Evolutionary conservation across 2,888 invertebrate species (phyloP), one percentile per base, ranked within the genome.

Genomic region (Orthosia incerta): DNA sequence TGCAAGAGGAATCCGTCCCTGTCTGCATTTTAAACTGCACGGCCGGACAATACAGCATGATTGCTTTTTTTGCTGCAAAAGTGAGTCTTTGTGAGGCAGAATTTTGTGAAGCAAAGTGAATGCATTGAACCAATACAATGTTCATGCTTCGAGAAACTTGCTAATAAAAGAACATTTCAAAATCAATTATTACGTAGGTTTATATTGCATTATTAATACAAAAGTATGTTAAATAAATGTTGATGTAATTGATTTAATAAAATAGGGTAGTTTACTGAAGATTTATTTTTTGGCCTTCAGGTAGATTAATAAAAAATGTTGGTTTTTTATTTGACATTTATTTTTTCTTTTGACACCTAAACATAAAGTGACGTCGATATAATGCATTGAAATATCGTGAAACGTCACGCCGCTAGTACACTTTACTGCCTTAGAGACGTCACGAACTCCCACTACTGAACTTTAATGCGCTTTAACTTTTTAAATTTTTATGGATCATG

Each of bases 81-180:
- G 39, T 51, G 3, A 39, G 18, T 31, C 2, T 63, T 48, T 67
- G 20, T 31, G 4, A 39, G 18, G 26, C 15, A 31, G 74, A 60
- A 15, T 46, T 45, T 73, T 73, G 18, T 26, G 39, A n/a, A 50
- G 45, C 26, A 73, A 50, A 26, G 3, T 15, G 15, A 39, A 39
- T 48, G 26, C 61, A 51, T 31, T 72, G 74, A 20, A 74, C 45
- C 61, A 12, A 50, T 45, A 18, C 74, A n/a, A 59, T 20, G 51
- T 23, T 11, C 4, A 61, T 45, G 16, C 16, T 73, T 39, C 13
- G 50, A 20, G 50, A 11, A 26, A 45, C 45, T 74, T 60, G 26
- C n/a, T 7, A 20, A 57, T 56, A 57, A 39, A 45, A n/a, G 11
- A 39, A 16, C 13, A 56, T 50, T 71, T 71, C 16, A 72, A 72